Conservation (phyloP, 2,888 invertebrate genomes). For the Amiota communis region DNA sequence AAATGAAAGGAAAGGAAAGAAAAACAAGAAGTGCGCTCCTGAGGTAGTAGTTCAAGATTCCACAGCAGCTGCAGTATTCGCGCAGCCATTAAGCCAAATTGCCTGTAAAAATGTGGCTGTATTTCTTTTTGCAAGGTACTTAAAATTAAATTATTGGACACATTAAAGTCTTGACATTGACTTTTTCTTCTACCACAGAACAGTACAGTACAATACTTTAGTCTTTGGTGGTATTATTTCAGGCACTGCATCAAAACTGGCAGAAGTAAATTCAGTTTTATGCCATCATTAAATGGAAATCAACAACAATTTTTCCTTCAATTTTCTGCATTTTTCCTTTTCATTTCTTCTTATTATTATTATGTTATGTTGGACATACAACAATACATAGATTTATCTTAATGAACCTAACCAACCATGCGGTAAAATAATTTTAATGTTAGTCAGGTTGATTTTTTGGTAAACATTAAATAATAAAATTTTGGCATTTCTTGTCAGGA, state of each 20-base stretch:
- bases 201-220: not conserved
- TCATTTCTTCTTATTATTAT: constrained; percentile 45
- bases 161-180: constrained; percentile 65
- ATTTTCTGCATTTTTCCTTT: constrained; percentile 54
- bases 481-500: no score
- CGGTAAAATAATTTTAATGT: no score
- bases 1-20: not conserved
- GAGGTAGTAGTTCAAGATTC: constrained; percentile 44
- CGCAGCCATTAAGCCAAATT: constrained; percentile 63
- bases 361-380: constrained; percentile 48
- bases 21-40: constrained; percentile 20
- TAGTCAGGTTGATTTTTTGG: no score
- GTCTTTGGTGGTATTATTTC: constrained; percentile 2
- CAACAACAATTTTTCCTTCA: not conserved
- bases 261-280: constrained; percentile 63
- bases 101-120: constrained; percentile 66
- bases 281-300: constrained; percentile 66
- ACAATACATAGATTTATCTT: constrained; percentile 62
- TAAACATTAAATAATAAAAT: no score
- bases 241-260: constrained; percentile 30
- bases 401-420: constrained; percentile 43
- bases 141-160: constrained; percentile 67
- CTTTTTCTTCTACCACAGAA: constrained; percentile 44
- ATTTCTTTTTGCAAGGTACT: constrained; percentile 68
- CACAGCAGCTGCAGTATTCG: constrained; percentile 45